These are phyloP conservation scores for Cydia fagiglandana DNA, from an alignment of 1,140 invertebrate species.

Conservation along the genomic window DNA sequence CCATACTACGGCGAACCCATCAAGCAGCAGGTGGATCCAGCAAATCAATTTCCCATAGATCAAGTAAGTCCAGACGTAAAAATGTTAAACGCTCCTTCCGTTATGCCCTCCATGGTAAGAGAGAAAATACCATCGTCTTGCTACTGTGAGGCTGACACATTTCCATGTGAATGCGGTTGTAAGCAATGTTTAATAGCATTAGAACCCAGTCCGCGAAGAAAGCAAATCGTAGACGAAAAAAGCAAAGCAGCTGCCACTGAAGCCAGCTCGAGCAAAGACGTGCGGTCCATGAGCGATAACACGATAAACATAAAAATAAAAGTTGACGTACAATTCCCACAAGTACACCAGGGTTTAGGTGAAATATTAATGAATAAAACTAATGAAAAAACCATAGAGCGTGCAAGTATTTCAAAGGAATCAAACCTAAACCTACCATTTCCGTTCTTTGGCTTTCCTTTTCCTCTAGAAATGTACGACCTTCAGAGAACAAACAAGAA, in stretches of 20 bases:
- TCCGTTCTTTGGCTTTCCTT: conserved; percentile 58
- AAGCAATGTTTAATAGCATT: conserved; percentile 55
- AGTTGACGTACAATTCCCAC: conserved; percentile 62
- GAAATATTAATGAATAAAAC: conserved; percentile 41
- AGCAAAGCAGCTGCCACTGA: background rate
- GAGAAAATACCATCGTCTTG: conserved; percentile 46
- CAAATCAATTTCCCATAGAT: conserved; percentile 35
- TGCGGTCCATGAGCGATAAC: conserved; percentile 41
- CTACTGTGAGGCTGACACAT: conserved; percentile 54
- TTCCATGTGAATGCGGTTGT: conserved; percentile 61
- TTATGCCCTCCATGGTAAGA: conserved; percentile 31
- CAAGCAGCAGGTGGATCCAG: conserved; percentile 35
- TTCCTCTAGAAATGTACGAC: conserved; percentile 53
- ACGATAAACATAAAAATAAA: conserved; percentile 61
- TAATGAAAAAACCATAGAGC: conserved; percentile 38
- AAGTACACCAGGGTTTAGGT: conserved; percentile 42
- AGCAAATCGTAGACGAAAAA: conserved; percentile 31
- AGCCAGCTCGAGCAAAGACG: background rate
- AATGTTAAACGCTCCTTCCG: conserved; percentile 37
- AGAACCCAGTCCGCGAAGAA: conserved; percentile 34
- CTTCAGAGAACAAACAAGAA: conserved; percentile 45
- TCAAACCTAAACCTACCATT: conserved; percentile 49
- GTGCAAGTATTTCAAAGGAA: conserved; percentile 49
- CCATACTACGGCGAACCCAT: conserved; percentile 35
- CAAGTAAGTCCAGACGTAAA: conserved; percentile 42